phyloP scores from a whole-genome alignment of 2,888 invertebrate genomes.

The Nomada fabriciana region DNA sequence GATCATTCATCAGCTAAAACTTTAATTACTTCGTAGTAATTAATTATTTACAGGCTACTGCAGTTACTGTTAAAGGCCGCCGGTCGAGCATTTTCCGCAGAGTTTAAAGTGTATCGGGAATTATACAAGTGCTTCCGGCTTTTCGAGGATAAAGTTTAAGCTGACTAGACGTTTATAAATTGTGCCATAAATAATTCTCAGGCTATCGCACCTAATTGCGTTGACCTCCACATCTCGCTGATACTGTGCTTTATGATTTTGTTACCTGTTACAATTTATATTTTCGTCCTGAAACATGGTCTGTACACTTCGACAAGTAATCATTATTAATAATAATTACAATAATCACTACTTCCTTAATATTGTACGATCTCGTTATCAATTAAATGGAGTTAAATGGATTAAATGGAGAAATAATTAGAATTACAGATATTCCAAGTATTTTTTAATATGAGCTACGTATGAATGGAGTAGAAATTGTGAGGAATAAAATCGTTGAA shows the following conservation, averaged over 20 bases:
- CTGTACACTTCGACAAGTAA: no score
- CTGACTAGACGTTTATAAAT: not conserved
- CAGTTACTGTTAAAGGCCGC: conserved; percentile 13
- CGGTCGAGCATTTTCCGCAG: not conserved
- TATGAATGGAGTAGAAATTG: not conserved
- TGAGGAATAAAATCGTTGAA: not conserved
- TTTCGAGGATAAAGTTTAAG: not conserved
- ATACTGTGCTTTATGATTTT: no score
- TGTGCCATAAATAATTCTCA: not conserved
- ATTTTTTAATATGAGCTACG: not conserved
- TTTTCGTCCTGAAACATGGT: no score
- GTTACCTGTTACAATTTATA: no score
- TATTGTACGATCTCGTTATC: no score
- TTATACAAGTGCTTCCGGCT: not conserved
- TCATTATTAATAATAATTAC: no score
- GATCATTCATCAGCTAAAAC: conserved; percentile 1
- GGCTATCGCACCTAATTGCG: no score
- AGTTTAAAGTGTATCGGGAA: not conserved
- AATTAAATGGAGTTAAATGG: no score
- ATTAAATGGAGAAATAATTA: not conserved
- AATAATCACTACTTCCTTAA: no score
- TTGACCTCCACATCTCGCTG: no score
- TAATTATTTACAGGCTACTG: not conserved
- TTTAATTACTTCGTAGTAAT: conserved; percentile 29
- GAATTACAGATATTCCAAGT: not conserved